Conservation (phyloP, 2,888 invertebrate species). For the Gortyna flavago region DNA sequence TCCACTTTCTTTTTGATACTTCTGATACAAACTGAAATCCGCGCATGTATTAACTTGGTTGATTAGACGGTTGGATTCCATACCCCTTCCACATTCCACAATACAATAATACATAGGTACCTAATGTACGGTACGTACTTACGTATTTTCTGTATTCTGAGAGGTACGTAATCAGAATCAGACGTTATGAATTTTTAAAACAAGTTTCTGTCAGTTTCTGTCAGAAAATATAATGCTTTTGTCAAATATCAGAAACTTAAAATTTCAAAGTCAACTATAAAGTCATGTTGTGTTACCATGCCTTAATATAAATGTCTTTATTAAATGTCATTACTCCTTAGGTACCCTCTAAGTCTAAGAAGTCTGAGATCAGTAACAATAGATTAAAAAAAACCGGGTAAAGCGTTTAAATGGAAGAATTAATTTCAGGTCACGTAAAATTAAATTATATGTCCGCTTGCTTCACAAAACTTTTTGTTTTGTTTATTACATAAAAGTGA, state of each 20-base stretch:
- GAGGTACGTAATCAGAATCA: background rate
- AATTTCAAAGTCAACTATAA: background rate
- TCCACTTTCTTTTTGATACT: background rate
- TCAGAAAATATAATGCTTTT: background rate
- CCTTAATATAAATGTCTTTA: background rate
- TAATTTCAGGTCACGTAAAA: no score
- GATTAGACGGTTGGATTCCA: background rate
- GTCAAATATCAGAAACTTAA: background rate
- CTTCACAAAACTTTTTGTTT: slow-evolving; percentile 56
- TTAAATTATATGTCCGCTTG: slow-evolving; percentile 7
- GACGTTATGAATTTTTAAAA: background rate
- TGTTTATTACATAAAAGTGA: slow-evolving; percentile 50
- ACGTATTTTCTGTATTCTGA: no score
- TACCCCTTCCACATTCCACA: no score
- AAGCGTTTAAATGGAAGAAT: slow-evolving; percentile 28
- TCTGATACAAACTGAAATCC: background rate
- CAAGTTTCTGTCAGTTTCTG: background rate
- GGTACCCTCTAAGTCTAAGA: background rate
- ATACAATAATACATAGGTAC: background rate
- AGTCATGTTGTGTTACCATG: no score
- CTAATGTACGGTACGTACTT: no score
- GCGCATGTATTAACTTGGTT: background rate
- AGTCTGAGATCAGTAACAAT: background rate
- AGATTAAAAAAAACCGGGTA: background rate
- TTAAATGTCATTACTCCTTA: background rate